phyloP scores from a whole-genome alignment of 2,113 vertebrate species.

The Brachionichthys hirsutus region DNA sequence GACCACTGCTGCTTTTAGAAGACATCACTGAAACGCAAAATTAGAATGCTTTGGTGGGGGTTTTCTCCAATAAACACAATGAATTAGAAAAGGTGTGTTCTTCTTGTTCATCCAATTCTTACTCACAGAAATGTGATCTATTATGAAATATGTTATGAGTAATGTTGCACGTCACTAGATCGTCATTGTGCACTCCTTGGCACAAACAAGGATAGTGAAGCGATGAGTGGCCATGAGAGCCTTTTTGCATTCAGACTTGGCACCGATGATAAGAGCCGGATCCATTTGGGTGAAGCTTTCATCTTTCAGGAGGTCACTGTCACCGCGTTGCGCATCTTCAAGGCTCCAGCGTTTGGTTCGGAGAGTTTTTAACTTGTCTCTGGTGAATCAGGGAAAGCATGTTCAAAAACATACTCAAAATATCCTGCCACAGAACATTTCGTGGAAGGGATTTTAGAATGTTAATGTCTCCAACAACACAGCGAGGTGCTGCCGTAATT shows the following conservation, averaged over 20 bases:
- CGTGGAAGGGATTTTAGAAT: too few species aligned
- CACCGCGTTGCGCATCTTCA: conserved; percentile 64
- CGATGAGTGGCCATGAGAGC: conserved; percentile 80
- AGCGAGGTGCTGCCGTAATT: too few species aligned
- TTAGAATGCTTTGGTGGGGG: not conserved
- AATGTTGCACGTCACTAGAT: conserved; percentile 75
- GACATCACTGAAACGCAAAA: conserved; percentile 42
- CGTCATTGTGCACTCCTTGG: conserved; percentile 29
- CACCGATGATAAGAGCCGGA: conserved; percentile 74
- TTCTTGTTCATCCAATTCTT: not conserved
- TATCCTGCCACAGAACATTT: too few species aligned
- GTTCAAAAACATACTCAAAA: not conserved
- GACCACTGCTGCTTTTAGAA: conserved; percentile 10
- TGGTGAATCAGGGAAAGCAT: conserved; percentile 49
- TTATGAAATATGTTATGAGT: conserved; percentile 83
- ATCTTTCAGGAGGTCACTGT: conserved; percentile 33
- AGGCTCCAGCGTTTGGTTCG: conserved; percentile 81
- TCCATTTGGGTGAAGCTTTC: conserved; percentile 75
- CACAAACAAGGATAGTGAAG: conserved; percentile 84
- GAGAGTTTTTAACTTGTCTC: conserved; percentile 76
- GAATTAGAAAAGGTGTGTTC: not conserved
- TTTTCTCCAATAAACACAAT: not conserved
- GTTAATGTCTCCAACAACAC: too few species aligned
- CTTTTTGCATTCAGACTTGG: conserved; percentile 78
- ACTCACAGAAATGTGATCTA: conserved; percentile 83